phyloP scores from a whole-genome alignment of 37 sponge, comb jelly and placozoan species.

The Beroe ovata region DNA sequence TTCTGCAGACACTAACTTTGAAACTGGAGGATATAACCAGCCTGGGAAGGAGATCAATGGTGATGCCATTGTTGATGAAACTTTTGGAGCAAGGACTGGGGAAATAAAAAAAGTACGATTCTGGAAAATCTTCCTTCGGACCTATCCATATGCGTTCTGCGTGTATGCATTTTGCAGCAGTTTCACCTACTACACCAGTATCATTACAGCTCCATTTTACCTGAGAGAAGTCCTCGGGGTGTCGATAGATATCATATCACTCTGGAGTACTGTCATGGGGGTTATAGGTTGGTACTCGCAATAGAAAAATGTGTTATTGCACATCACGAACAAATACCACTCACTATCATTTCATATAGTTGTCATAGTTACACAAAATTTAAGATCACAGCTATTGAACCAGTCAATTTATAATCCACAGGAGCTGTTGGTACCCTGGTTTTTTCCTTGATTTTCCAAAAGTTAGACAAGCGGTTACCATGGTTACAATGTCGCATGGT shows the following conservation, averaged over 20 bases:
- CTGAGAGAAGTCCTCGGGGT: neutral
- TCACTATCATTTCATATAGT: too few relatives aligned
- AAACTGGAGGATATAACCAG: neutral
- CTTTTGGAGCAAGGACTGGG: neutral
- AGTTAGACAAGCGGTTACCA: neutral
- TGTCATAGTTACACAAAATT: too few relatives aligned
- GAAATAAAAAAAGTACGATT: too few relatives aligned
- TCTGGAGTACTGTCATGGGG: neutral
- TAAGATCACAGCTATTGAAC: too few relatives aligned
- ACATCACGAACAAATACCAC: too few relatives aligned
- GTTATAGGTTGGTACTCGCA: neutral
- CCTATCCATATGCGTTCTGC: neutral
- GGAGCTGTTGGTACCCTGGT: neutral
- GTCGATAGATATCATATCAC: neutral
- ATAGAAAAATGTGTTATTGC: too few relatives aligned
- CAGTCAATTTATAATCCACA: too few relatives aligned
- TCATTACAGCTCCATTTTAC: conserved; percentile 13
- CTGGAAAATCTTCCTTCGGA: neutral
- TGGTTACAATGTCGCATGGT: neutral
- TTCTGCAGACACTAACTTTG: neutral
- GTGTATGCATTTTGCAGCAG: neutral
- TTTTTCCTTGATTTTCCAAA: neutral
- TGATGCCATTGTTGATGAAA: neutral
- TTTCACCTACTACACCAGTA: neutral
- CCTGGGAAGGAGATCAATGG: neutral